Evolutionary conservation across 2,797 vertebrate species (phyloP).

Genomic region (Bufotes viridis): DNA sequence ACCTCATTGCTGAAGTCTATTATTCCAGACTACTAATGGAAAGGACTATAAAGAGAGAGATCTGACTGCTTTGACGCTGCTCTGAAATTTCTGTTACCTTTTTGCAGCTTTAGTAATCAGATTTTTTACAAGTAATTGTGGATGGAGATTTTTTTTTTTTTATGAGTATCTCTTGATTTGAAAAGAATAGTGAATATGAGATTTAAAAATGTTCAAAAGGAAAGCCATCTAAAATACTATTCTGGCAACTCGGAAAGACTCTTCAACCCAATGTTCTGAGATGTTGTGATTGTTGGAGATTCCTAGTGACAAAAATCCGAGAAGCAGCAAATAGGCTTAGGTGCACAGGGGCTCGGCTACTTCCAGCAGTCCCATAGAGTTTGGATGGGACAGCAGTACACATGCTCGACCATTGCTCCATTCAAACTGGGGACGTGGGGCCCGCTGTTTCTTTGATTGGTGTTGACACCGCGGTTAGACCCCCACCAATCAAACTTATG

Average conservation of each 20-base stretch:
- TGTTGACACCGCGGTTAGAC: too few relatives aligned
- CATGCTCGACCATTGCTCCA: too few relatives aligned
- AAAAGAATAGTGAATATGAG: background rate
- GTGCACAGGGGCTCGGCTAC: too few relatives aligned
- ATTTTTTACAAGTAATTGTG: background rate
- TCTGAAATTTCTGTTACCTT: background rate
- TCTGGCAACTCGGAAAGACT: background rate
- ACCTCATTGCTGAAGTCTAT: background rate
- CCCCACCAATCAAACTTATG: too few relatives aligned
- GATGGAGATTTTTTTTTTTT: background rate
- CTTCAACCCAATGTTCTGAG: background rate
- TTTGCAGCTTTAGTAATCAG: background rate
- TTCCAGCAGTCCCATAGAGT: too few relatives aligned
- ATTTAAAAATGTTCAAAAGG: background rate
- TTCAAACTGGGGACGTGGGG: too few relatives aligned
- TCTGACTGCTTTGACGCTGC: background rate
- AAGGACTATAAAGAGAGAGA: background rate
- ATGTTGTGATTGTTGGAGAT: background rate
- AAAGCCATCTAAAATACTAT: background rate
- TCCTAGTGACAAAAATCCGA: background rate
- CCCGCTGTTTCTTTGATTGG: too few relatives aligned
- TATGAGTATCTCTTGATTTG: background rate
- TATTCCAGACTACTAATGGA: background rate
- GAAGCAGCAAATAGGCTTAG: background rate
- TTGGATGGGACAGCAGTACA: too few relatives aligned